Evolutionary conservation across 2,113 vertebrate genomes (phyloP).

Genomic region (Nycticorax nycticorax): DNA sequence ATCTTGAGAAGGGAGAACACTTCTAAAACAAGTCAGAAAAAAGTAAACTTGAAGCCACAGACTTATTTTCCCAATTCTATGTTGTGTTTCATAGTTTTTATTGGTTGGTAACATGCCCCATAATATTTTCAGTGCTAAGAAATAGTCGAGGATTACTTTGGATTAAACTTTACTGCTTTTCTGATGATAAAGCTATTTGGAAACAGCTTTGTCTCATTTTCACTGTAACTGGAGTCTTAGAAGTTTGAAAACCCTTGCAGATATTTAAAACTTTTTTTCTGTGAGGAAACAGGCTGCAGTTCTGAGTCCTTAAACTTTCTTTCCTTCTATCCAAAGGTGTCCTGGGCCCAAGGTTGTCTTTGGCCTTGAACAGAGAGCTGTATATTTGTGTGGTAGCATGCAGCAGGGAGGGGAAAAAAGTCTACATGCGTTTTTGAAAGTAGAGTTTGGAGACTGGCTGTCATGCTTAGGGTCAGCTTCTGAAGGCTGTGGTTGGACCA

Average conservation of each 20-base stretch:
- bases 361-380: background rate
- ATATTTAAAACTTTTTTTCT: background rate
- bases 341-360: background rate
- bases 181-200: slow-evolving; percentile 2
- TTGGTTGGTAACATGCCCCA: background rate
- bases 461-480: background rate
- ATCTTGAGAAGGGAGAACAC: background rate
- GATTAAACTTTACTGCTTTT: background rate
- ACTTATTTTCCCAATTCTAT: background rate
- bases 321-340: background rate
- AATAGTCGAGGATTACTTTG: background rate
- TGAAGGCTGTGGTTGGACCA: background rate
- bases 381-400: background rate
- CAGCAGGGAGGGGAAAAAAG: background rate
- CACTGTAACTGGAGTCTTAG: background rate
- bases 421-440: background rate
- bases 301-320: background rate
- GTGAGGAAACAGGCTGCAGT: background rate
- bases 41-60: slow-evolving; percentile 18
- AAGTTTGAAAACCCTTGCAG: background rate
- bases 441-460: background rate
- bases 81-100: background rate
- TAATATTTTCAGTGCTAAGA: slow-evolving; percentile 15
- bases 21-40: slow-evolving; percentile 1
- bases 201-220: background rate